Evolutionary conservation across 92 coral and sea anemone species (phyloP), one percentile per base, ranked within the genome.

Genomic region (Palythoa grandiflora): DNA sequence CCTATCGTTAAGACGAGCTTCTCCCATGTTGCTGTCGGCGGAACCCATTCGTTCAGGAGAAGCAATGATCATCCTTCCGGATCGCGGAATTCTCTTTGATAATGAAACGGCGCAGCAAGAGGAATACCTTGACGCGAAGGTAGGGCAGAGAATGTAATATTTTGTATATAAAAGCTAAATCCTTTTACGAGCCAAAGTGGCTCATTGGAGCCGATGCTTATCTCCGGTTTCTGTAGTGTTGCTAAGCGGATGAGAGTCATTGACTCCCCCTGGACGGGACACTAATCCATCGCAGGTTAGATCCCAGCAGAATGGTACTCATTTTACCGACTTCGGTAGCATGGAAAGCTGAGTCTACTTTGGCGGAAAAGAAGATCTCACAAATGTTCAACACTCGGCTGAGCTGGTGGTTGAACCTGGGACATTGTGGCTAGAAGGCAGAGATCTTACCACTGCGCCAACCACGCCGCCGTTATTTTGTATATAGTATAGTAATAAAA

Each of bases 61-160:
- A 11, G 75, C 86, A 16, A 35, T 19, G 38, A 65, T 81, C 3
- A 9, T 28, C 59, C 75, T 81, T 48, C 86, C 86, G 14, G 14
- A 28, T 1, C 20, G 75, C 44, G 44, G 8, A 40, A 48, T 4
- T 65, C 40, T 81, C 61, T 65, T 81, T 81, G 86, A 6, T 21
- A 81, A 81, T 7, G 61, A 66, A 6, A 48, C 63, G 19, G 10
- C 50, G 12, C 73, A 65, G 2, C 17, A 16, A 60, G 84, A 79
- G 73, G 57, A 66, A 36, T 47, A 81, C 61, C 65, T 81, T 47
- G 86, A 81, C 48, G 86, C 86, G 6, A 71, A 81, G 86, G 86
- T 81, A 36, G n/a, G 86, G 37, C 36, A 79, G 16, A 79, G 38
- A 44, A 70, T 70, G 74, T 15, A 75, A n/a, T 14, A 75, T 38